Evolutionary conservation across 2,113 vertebrate genomes (phyloP), one percentile per base, ranked within the genome.

Genomic region (Lichenostomus cassidix): DNA sequence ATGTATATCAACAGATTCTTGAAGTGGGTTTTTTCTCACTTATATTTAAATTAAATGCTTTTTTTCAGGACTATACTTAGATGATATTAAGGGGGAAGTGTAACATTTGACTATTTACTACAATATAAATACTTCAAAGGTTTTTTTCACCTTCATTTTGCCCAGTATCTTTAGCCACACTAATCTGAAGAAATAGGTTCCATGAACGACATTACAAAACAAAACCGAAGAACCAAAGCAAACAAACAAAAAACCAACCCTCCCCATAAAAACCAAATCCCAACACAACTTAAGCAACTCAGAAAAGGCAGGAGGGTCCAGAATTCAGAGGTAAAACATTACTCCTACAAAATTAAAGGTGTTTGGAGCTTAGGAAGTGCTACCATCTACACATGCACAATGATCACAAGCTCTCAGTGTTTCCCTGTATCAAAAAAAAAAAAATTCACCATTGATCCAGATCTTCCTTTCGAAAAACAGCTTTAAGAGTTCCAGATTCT

Each of bases 21-120:
- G 3, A 82, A 83, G 58, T n/a, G 31, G 11, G 47, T 87, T 87
- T 49, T 67, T 93, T 89, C 69, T 33, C 27, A 77, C 81, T 90
- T 59, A 83, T n/a, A 87, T 31, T 52, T 44, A 62, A 92, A 59
- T 69, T 33, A 52, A 89, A 62, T 6, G 7, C 8, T 3, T 10
- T 35, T 55, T 77, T 60, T 81, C 22, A 86, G 68, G 50, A 67
- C 44, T 52, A 92, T 87, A 94, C 91, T 94, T 94, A 91, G 63
- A 87, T 63, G 69, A 27, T 41, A 86, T 70, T 95, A 93, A 70
- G 90, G 64, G 71, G 92, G 59, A 96, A 92, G 59, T 74, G 58
- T 84, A 94, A 93, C 85, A 74, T 93, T 90, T 92, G 71, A 95
- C 42, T 95, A 96, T 78, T 94, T 89, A 82, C 80, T 93, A 92